Conservation (phyloP, 2,888 invertebrate genomes). For the Andrena marginata region DNA sequence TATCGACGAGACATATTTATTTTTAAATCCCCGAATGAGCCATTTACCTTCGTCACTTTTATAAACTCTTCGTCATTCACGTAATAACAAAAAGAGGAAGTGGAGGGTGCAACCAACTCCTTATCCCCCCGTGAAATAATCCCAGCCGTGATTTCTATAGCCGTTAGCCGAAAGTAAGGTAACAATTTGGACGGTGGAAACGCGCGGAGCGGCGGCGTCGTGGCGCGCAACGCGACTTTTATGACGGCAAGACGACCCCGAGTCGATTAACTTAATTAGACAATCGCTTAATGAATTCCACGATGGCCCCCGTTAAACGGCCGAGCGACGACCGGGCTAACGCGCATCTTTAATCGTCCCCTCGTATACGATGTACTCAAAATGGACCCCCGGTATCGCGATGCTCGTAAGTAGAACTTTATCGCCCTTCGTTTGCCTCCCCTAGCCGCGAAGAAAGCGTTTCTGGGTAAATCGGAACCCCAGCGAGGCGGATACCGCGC, state of each 20-base stretch:
- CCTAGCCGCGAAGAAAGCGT: neutral
- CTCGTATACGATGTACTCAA: conserved; percentile 54
- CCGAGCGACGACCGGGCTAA: conserved; percentile 53
- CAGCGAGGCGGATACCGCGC: neutral
- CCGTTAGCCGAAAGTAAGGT: conserved; percentile 51
- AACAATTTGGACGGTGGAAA: conserved; percentile 66
- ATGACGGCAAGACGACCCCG: conserved; percentile 61
- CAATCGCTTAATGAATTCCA: conserved; percentile 82
- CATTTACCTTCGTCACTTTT: neutral
- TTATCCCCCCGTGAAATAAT: conserved; percentile 31
- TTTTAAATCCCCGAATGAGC: too few relatives aligned
- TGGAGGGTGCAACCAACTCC: neutral
- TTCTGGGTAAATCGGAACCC: conserved; percentile 12
- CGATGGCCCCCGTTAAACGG: conserved; percentile 61
- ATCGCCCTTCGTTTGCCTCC: conserved; percentile 47
- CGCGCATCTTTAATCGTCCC: conserved; percentile 61
- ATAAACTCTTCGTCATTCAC: neutral
- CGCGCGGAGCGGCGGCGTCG: conserved; percentile 40
- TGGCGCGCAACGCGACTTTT: conserved; percentile 66
- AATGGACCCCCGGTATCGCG: conserved; percentile 55
- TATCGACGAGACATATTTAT: too few relatives aligned
- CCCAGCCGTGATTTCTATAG: conserved; percentile 23
- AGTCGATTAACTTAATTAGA: conserved; percentile 83
- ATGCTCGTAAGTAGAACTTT: conserved; percentile 62
- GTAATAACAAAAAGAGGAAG: neutral